These are phyloP conservation scores for Mythimna albipuncta DNA, from an alignment of 2,888 invertebrate genomes.

Conservation along the genomic window DNA sequence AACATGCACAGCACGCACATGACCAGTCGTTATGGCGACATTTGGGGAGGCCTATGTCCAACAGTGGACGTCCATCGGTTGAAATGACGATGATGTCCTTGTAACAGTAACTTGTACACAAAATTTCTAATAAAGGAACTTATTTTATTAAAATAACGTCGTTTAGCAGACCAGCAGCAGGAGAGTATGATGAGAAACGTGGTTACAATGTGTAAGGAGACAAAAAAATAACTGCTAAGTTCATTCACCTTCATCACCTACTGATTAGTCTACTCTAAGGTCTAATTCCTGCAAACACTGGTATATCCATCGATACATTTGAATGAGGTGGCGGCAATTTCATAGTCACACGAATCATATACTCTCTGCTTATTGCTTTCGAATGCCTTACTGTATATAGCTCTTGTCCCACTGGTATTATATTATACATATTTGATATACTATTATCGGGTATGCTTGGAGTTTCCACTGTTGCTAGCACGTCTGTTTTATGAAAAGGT, in stretches of 20 bases:
- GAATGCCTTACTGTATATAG: constrained; percentile 45
- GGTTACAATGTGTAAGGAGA: too few relatives aligned
- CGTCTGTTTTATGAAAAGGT: constrained; percentile 5
- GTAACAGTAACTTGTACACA: too few relatives aligned
- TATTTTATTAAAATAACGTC: too few relatives aligned
- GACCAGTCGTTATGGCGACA: too few relatives aligned
- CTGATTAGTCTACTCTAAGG: background rate
- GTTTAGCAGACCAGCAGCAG: too few relatives aligned
- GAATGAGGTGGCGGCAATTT: constrained; percentile 39
- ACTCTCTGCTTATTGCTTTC: constrained; percentile 36
- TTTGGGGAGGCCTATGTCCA: too few relatives aligned
- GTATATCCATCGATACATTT: constrained; percentile 41
- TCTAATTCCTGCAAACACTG: constrained; percentile 43
- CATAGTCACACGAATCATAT: constrained; percentile 37
- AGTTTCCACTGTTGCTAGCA: constrained; percentile 15
- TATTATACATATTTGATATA: constrained; percentile 27
- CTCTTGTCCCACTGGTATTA: constrained; percentile 19
- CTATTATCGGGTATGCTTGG: constrained; percentile 36
- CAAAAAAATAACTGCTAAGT: background rate
- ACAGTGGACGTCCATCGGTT: too few relatives aligned
- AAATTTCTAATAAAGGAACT: too few relatives aligned
- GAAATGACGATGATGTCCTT: too few relatives aligned
- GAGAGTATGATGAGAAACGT: too few relatives aligned
- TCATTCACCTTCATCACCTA: background rate
- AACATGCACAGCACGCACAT: too few relatives aligned